Evolutionary conservation across 2,888 invertebrate genomes (phyloP), one percentile per base, ranked within the genome.

Genomic region (Nymphalis polychloros): DNA sequence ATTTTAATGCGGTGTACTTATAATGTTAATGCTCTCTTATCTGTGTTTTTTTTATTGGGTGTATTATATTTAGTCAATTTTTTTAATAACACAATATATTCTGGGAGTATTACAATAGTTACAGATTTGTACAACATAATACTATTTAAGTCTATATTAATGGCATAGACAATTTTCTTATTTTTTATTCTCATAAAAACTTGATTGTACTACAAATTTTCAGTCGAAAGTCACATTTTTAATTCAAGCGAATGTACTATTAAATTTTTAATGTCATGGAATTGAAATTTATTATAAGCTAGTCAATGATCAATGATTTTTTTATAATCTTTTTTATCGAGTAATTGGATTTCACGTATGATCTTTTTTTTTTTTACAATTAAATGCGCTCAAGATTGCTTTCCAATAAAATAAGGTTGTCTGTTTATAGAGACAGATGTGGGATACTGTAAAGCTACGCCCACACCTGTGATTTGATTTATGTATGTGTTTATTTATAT

Each of bases 11-110:
- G 13, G 17, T 55, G 55, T 55, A 52, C 52, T 52, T 52, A 55
- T 55, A 41, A 41, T 35, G 31, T 55, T 55, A 31, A 55, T 55
- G 55, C 55, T 55, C 55, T 55, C 55, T 55, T 55, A n/a, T 17
- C 20, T 23, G 41, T 41, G 41, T 52, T 17, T 55, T 52, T 53
- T 53, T 27, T 27, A 19, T 55, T 55, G 53, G 53, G 53, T 55
- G 53, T 55, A 55, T 49, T 49, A 49, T n/a, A 31, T 55, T 55
- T 31, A 31, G 31, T 55, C n/a, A 31, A 8, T n/a, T 35, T 31
- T 31, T 17, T 49, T 49, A n/a, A 19, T 49, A 19, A 49, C 6
- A n/a, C 49, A n/a, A 19, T 49, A 19, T 17, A 13, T 41, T 41
- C 13, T 41, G 41, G 41, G 13, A 41, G 4, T 0, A 13, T 41